Evolutionary conservation across 2,888 invertebrate genomes (phyloP), one percentile per base, ranked within the genome.

Genomic region (Carterocephalus palaemon): DNA sequence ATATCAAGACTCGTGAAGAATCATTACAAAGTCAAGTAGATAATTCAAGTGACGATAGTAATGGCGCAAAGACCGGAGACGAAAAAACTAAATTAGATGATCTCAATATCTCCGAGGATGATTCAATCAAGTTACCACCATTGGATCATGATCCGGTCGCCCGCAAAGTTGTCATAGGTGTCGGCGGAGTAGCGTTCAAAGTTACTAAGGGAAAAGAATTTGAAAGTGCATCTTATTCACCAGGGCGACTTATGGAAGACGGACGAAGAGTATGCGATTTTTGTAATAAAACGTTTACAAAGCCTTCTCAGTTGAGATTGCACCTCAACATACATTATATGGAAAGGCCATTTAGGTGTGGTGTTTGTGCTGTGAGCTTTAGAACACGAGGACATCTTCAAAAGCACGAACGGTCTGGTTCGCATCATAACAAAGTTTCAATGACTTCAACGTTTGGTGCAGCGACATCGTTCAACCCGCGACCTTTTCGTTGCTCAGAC

Each of bases 321-420:
- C 98, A 98, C 80, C 94, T 97, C 75, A 97, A 98, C 76, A 97
- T 97, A 56, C 98, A 98, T 80, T 97, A 96, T 65, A 92, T 98
- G 88, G 97, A 97, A 74, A 89, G 96, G 51, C 96, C 95, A 38
- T 96, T 94, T 70, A 91, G 95, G 55, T 98, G 98, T 75, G 95
- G 96, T 61, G 92, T 95, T 2, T 98, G 98, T 79, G 94, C 93
- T 22, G 93, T 96, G 15, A 95, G 96, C 60, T 98, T 98, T 71
- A 89, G 95, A 63, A 93, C 96, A 24, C 91, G 95, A 81, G 96
- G 96, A 1, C 96, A 96, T 71, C 88, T 98, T 45, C 95, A 96
- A 68, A 97, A 97, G 78, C 98, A 98, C 70, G 95, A 96, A 74
- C 90, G 96, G 47, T 96, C 96, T 41, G 95, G 95, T 63, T 93